phyloP scores from a whole-genome alignment of 2,888 invertebrate genomes.

The Fragum whitleyi region DNA sequence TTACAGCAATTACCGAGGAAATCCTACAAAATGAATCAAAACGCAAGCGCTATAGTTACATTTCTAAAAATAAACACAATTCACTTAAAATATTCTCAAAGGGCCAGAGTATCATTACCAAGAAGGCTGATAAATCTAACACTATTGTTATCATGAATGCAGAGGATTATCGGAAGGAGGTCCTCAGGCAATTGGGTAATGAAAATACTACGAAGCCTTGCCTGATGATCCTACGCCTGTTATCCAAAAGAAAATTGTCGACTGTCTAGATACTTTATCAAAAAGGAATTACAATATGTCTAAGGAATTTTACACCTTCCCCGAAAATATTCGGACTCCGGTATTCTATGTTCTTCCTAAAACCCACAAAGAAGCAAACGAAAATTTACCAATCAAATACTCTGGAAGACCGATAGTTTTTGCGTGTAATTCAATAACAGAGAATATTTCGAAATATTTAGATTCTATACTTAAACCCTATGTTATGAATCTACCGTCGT shows the following conservation, averaged over 20 bases:
- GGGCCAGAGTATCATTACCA: not conserved
- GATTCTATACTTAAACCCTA: no score
- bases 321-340: no score
- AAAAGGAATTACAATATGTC: no score
- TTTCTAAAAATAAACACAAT: not conserved
- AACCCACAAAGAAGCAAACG: not conserved
- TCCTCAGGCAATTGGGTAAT: slow-evolving; percentile 8
- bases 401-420: slow-evolving; percentile 25
- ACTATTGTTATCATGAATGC: slow-evolving; percentile 16
- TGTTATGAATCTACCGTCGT: no score
- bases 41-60: not conserved
- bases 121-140: slow-evolving; percentile 32
- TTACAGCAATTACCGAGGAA: no score
- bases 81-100: not conserved
- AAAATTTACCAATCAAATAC: not conserved
- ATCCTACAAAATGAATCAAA: no score
- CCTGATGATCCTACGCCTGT: no score
- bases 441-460: no score
- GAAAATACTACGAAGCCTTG: no score
- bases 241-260: not conserved
- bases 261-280: slow-evolving; percentile 12
- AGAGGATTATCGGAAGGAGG: not conserved
- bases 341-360: no score
- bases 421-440: no score
- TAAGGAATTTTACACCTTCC: no score